Base-by-base conservation (phyloP, 1,140 invertebrate species). In the Hestina assimilis region DNA sequence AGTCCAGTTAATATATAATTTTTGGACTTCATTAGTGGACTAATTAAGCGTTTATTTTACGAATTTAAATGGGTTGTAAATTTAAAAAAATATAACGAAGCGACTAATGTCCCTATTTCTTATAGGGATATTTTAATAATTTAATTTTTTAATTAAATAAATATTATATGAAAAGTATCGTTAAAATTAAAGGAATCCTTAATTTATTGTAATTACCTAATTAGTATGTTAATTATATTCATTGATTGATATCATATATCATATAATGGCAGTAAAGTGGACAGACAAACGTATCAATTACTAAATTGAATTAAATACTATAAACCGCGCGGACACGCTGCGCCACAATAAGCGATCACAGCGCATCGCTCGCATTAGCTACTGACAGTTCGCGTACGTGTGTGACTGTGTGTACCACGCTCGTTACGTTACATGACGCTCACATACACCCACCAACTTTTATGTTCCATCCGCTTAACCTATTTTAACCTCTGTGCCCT, bases 261-360 rank as follows among this genome's bases (percentile, higher is more conserved):
- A 45, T 60, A 66, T 69, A 68, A n/a, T n/a, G n/a, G 66, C 61
- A 60, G 71, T 59, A 72, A 76, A 75, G 71, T 70, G 71, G 70
- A 74, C 66, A 73, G 73, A 79, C 73, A 78, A 79, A 82, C 74
- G 78, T 86, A 86, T 86, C 85, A 88, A 85, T 86, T 88, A 86
- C 80, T 81, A 82, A 86, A 86, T 88, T 88, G 82, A 88, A 88
- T 86, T 88, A 88, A 88, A 83, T 81, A 75, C 68, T 81, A 78
- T 83, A 83, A 85, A 75, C 75, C 80, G 76, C 72, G 77, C 76
- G 72, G 62, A 69, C 73, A 71, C 69, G 63, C 70, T 58, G 63
- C 66, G 72, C 76, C 80, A 81, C 85, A 81, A 81, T 80, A 80
- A 76, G 72, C 79, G 85, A 83, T 79, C 77, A 74, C 70, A 63